phyloP scores from a whole-genome alignment of 2,113 vertebrate species.

The Mola mola region DNA sequence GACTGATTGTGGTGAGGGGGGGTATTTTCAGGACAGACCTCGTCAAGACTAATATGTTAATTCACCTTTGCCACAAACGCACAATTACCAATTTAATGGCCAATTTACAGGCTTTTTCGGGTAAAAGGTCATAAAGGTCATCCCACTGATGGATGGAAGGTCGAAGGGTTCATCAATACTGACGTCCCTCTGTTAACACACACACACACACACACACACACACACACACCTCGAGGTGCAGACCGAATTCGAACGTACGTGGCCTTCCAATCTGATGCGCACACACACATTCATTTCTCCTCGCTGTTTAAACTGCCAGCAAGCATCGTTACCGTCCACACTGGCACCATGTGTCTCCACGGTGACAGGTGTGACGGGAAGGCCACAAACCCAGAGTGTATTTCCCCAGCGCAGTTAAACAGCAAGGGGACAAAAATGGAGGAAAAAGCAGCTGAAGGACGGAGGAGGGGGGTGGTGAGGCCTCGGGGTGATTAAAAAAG shows the following conservation, averaged over 20 bases:
- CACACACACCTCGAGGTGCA: slow-evolving; percentile 21
- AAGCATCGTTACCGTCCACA: slow-evolving; percentile 57
- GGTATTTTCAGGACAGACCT: slow-evolving; percentile 30
- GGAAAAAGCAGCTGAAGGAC: slow-evolving; percentile 44
- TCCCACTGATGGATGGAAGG: slow-evolving; percentile 69
- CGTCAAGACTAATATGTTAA: slow-evolving; percentile 31
- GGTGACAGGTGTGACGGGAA: slow-evolving; percentile 71
- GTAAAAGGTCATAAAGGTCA: slow-evolving; percentile 76
- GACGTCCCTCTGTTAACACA: slow-evolving; percentile 35
- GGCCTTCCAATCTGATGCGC: slow-evolving; percentile 7
- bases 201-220: slow-evolving; percentile 29
- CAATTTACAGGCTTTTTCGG: slow-evolving; percentile 72
- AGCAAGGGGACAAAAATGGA: slow-evolving; percentile 46
- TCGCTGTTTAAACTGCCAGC: slow-evolving; percentile 37
- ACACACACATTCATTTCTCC: slow-evolving; percentile 10
- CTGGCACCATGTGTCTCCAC: slow-evolving; percentile 62
- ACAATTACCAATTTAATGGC: slow-evolving; percentile 68
- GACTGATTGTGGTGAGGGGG: slow-evolving; percentile 10
- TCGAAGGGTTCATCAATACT: slow-evolving; percentile 63
- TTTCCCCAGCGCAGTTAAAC: slow-evolving; percentile 41
- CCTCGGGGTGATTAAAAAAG: not conserved
- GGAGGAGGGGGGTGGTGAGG: slow-evolving; percentile 25
- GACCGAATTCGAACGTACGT: slow-evolving; percentile 37
- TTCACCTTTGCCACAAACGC: not conserved
- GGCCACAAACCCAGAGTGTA: slow-evolving; percentile 67